Base-by-base conservation (phyloP, 2,797 vertebrate species). In the Fistularia commersonii region DNA sequence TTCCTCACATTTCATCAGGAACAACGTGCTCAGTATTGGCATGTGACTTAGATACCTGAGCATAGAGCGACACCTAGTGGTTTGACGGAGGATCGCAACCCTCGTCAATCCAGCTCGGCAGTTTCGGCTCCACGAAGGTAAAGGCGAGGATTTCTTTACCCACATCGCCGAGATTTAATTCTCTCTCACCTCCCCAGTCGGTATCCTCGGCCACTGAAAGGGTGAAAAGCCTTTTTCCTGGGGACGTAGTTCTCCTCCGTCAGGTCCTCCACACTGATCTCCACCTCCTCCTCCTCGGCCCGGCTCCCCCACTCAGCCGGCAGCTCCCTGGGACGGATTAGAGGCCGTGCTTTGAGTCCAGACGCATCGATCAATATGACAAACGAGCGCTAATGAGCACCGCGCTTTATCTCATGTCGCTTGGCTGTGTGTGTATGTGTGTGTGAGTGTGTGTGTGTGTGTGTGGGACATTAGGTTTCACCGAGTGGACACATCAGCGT, bases 181-280 rank as follows among this genome's bases (percentile, higher is more conserved):
- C 5, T 2, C 15, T 51, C 79, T 83, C 41, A 98, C 96, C 96
- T 98, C 85, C 97, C 96, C 32, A 98, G 84, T 66, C 96, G 84
- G 86, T 98, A 93, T 31, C 97, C 96, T 32, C 83, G 88, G 32
- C 96, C 95, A 6, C 93, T 95, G 81, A 98, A 98, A 6, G 94
- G 93, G 73, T 93, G 93, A 79, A 99, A 97, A 3, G 77, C 41
- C 45, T 92, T 92, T 76, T 94, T 97, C 53, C 72, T 93, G 0
- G 87, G 89, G 11, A 91, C 61, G 57, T 93, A 95, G 0, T 90
- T 80, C 69, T 95, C 91, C 59, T 94, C 89, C 4, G 94, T 97
- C 83, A 96, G 91, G 57, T 97, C 95, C 82, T 98, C 93, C 59
- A 98, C 92, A 51, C 91, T 95, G 72, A 98, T 92, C 49, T 96